Base-by-base conservation (phyloP, 2,113 vertebrate genomes). In the Anser brachyrhynchus region DNA sequence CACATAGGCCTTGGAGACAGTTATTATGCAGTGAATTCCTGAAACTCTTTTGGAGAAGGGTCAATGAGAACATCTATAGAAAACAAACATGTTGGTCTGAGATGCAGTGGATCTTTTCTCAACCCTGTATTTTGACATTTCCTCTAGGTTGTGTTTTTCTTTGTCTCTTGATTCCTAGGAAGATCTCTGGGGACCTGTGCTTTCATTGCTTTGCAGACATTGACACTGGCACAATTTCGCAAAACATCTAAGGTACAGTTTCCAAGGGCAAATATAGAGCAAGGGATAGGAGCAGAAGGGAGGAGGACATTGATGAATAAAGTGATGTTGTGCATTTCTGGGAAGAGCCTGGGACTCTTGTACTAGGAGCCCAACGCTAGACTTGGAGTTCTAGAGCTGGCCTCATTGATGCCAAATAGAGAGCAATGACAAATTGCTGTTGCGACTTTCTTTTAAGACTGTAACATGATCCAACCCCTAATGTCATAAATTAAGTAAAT, bases 11-110 rank as follows among this genome's bases (percentile, higher is more conserved):
- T 92, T 49, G 51, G 62, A 90, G 39, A 46, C 31, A 67, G 61
- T 89, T 90, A 86, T 95, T 97, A 86, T 74, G 65, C 35, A 31
- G 28, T 10, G 16, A 84, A 59, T 74, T 49, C 76, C 78, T 46
- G 72, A 76, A 87, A 66, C 13, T 66, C 26, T 73, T 85, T 90
- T 89, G 78, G 31, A 87, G 22, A 14, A 72, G 3, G 25, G 10
- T 75, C 81, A 91, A 91, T 51, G 23, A 62, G 35, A 89, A 7
- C 31, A 73, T 84, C 74, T 83, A 37, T 23, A 79, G 67, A 54
- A 83, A 89, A 72, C 43, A 85, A 57, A 94, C 78, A 35, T 58
- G 2, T 71, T 74, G 10, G 11, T 61, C 61, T 84, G 54, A 79
- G 57, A 82, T 72, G 33, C 11, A 5, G 2, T 17, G 19, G 43